Evolutionary conservation across 2,888 invertebrate species (phyloP).

Genomic region (Agonopterix heracliana): DNA sequence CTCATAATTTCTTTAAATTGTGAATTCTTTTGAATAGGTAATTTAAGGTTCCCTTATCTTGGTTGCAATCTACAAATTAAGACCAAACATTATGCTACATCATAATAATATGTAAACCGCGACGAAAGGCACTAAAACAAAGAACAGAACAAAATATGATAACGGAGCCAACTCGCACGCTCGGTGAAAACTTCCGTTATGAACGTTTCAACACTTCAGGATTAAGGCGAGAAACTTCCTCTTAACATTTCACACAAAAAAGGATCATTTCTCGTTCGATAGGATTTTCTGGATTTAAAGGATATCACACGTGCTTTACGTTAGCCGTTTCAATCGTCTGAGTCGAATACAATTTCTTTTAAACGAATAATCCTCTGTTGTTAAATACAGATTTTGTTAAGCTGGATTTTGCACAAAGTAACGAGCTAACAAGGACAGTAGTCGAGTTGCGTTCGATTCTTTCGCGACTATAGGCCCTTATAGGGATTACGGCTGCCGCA

Average conservation of each 20-base stretch:
- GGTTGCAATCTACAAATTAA: slow-evolving; percentile 25
- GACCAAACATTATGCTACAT: slow-evolving; percentile 16
- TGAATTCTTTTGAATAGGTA: slow-evolving; percentile 21
- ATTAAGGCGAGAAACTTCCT: slow-evolving; percentile 40
- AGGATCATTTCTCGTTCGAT: slow-evolving; percentile 43
- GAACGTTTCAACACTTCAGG: slow-evolving; percentile 35
- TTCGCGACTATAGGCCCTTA: slow-evolving; percentile 36
- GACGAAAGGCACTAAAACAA: slow-evolving; percentile 29
- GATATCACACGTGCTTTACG: slow-evolving; percentile 49
- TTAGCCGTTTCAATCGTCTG: slow-evolving; percentile 27
- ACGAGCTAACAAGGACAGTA: slow-evolving; percentile 14
- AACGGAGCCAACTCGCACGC: slow-evolving; percentile 27
- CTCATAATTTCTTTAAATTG: slow-evolving; percentile 26
- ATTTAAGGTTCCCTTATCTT: slow-evolving; percentile 24
- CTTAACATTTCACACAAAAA: slow-evolving; percentile 38
- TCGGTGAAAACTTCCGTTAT: slow-evolving; percentile 33
- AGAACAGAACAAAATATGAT: slow-evolving; percentile 27
- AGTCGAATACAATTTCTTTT: slow-evolving; percentile 16
- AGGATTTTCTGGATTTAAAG: slow-evolving; percentile 56
- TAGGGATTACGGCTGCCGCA: slow-evolving; percentile 50
- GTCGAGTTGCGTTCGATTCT: slow-evolving; percentile 32
- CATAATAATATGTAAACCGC: slow-evolving; percentile 21
- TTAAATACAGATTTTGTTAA: background rate
- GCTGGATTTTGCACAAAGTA: background rate
- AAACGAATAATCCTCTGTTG: background rate